Evolutionary conservation across 1,140 invertebrate species (phyloP).

Genomic region (Carposina sasakii): DNA sequence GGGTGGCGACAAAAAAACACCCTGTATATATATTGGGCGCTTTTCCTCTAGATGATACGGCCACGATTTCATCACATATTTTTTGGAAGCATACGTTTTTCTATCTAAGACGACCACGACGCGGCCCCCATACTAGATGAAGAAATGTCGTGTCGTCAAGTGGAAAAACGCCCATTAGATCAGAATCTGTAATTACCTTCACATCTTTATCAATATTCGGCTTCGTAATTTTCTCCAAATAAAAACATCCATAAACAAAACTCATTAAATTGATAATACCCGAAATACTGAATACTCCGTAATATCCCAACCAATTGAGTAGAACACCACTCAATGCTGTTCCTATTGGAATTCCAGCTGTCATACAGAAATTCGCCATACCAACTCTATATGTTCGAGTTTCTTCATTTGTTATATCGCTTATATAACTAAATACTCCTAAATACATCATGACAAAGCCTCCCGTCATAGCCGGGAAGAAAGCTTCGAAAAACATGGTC

Average conservation of each 20-base stretch:
- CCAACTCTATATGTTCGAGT: constrained; percentile 73
- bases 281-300: constrained; percentile 61
- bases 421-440: constrained; percentile 74
- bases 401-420: constrained; percentile 72
- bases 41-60: too few species aligned
- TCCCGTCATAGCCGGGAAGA: constrained; percentile 73
- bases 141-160: too few species aligned
- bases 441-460: constrained; percentile 73
- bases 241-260: constrained; percentile 50
- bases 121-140: too few species aligned
- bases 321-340: constrained; percentile 65
- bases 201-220: constrained; percentile 26
- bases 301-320: constrained; percentile 59
- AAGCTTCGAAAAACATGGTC: constrained; percentile 70
- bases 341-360: constrained; percentile 62
- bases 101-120: too few species aligned
- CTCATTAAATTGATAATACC: constrained; percentile 47
- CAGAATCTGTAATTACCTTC: constrained; percentile 30
- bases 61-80: too few species aligned
- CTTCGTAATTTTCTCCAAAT: constrained; percentile 51
- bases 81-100: too few species aligned
- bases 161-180: neutral
- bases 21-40: too few species aligned
- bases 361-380: constrained; percentile 72
- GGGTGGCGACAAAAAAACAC: too few species aligned